A percentile compares a stretch with the other conserved stretches of the same genome.
Conservation (phyloP, 2,113 vertebrate species). For the Crotophaga sulcirostris region DNA sequence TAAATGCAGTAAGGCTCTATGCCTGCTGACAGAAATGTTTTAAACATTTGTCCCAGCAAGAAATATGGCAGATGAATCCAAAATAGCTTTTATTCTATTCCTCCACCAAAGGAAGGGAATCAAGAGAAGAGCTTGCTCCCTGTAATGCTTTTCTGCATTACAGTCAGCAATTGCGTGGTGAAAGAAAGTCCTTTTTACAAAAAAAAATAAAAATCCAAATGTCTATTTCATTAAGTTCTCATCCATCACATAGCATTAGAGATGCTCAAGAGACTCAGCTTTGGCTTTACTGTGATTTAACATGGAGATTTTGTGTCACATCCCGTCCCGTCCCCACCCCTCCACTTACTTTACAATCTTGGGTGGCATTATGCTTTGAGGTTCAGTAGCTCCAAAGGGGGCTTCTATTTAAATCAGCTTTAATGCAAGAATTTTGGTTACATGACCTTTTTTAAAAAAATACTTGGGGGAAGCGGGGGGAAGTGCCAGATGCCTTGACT, state of each 20-base stretch:
- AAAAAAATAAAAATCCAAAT: background rate
- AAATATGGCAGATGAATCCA: background rate
- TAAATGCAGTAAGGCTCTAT: background rate
- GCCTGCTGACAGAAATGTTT: background rate
- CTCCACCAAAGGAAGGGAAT: background rate
- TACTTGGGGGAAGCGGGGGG: background rate
- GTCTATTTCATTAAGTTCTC: background rate
- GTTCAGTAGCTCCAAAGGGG: background rate
- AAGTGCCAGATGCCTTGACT: background rate
- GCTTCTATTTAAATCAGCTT: background rate
- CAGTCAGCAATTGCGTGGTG: background rate
- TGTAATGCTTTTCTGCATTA: background rate
- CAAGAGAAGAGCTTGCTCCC: background rate
- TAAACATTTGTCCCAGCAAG: background rate
- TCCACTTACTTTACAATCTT: background rate
- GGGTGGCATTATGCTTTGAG: background rate
- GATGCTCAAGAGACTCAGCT: background rate
- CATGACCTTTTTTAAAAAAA: background rate
- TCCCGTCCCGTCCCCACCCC: background rate
- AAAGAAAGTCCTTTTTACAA: background rate
- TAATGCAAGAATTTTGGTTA: background rate
- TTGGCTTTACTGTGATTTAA: background rate
- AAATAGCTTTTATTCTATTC: background rate
- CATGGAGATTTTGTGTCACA: background rate
- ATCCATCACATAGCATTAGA: slow-evolving; percentile 14